Evolutionary conservation across 2,113 vertebrate species (phyloP).

Genomic region (Halichoerus grypus): DNA sequence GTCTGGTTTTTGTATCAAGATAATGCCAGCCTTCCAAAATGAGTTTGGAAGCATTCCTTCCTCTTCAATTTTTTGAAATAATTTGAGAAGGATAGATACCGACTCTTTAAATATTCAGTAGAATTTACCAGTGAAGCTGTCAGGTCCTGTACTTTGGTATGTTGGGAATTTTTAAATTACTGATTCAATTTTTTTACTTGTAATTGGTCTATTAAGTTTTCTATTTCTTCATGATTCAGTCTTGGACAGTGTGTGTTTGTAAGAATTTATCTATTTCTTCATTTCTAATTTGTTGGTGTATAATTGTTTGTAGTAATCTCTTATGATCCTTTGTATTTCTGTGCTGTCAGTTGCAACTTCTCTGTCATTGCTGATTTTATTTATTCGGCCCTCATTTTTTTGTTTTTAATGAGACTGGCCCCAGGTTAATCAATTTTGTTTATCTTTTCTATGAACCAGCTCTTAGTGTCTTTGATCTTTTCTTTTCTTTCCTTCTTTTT

Average conservation of each 20-base stretch:
- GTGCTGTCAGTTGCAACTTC: not conserved
- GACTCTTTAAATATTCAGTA: not conserved
- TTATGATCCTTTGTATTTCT: not conserved
- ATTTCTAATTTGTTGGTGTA: not conserved
- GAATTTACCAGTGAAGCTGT: not conserved
- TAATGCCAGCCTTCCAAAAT: not conserved
- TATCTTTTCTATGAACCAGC: not conserved
- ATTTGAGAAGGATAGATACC: not conserved
- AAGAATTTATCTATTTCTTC: not conserved
- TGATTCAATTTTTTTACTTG: not conserved
- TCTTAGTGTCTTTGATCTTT: not conserved
- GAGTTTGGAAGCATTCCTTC: not conserved
- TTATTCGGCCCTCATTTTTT: not conserved
- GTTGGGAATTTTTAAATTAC: not conserved
- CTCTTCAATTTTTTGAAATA: not conserved
- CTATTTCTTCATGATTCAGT: not conserved
- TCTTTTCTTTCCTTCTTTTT: too few relatives aligned
- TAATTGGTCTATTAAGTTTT: not conserved
- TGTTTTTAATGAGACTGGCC: not conserved
- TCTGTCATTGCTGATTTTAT: not conserved
- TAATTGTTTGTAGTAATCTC: not conserved
- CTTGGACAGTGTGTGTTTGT: not conserved
- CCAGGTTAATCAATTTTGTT: not conserved
- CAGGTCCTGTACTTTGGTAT: not conserved
- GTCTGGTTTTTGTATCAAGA: not conserved